Evolutionary conservation across 1,140 invertebrate species (phyloP).

Genomic region (Telenomus remus): DNA sequence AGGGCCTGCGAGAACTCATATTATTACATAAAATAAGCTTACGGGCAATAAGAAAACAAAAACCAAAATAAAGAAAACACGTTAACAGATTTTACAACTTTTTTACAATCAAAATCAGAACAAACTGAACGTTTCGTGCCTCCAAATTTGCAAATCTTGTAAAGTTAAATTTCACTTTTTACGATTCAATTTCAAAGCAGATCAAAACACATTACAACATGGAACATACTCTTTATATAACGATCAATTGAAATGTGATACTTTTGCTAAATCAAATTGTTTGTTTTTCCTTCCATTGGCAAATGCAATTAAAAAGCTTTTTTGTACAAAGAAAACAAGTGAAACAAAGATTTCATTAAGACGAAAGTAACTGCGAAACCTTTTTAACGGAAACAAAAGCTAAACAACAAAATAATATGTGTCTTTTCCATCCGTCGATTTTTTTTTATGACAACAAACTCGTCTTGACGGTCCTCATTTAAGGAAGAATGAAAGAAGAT

Average conservation of each 20-base stretch:
- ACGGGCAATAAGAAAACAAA: slow-evolving; percentile 50
- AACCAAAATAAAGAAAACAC: slow-evolving; percentile 22
- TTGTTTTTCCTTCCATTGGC: slow-evolving; percentile 23
- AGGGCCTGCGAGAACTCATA: slow-evolving; percentile 43
- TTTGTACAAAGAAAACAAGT: slow-evolving; percentile 38
- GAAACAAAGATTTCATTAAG: slow-evolving; percentile 28
- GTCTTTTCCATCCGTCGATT: slow-evolving; percentile 59
- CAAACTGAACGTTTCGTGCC: too few species aligned
- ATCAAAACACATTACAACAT: too few species aligned
- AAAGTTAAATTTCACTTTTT: too few species aligned
- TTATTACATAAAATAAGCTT: slow-evolving; percentile 20
- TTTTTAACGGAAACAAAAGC: slow-evolving; percentile 46
- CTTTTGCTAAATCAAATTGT: slow-evolving; percentile 1
- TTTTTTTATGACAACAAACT: slow-evolving; percentile 52
- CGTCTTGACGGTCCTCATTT: slow-evolving; percentile 46
- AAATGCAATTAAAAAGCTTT: slow-evolving; percentile 15
- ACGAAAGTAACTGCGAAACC: slow-evolving; percentile 55
- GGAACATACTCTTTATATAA: too few species aligned
- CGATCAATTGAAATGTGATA: too few species aligned
- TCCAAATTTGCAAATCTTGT: too few species aligned
- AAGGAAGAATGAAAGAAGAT: slow-evolving; percentile 8
- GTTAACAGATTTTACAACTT: slow-evolving; percentile 42
- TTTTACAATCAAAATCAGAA: slow-evolving; percentile 25
- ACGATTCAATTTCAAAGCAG: too few species aligned
- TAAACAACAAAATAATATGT: slow-evolving; percentile 48